Evolutionary conservation across 2,888 invertebrate genomes (phyloP).

Genomic region (Drosophila mercatorum): DNA sequence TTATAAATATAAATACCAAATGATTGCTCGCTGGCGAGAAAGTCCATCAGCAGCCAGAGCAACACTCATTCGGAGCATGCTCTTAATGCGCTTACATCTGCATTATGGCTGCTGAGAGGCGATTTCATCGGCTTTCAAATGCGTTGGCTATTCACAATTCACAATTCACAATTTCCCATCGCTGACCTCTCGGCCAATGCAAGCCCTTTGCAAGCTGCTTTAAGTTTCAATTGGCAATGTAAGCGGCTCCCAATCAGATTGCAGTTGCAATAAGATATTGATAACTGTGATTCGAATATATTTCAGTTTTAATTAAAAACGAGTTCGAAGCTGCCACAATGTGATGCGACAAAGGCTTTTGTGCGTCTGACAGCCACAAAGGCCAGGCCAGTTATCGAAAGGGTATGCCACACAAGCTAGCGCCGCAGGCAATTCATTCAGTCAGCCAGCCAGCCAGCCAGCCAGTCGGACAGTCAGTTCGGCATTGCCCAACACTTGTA

Average conservation of each 20-base stretch:
- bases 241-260: conserved; percentile 1
- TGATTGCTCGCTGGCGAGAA: too few relatives aligned
- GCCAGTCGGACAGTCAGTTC: conserved; percentile 7
- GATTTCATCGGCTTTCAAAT: neutral
- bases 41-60: neutral
- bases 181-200: neutral
- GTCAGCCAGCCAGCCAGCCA: neutral
- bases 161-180: neutral
- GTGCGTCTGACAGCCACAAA: neutral
- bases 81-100: conserved; percentile 5
- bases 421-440: conserved; percentile 2
- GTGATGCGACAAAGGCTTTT: conserved; percentile 12
- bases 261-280: neutral
- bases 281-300: neutral
- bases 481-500: conserved; percentile 53
- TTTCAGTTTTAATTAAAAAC: conserved; percentile 27
- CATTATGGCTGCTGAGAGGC: conserved; percentile 1
- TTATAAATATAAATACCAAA: neutral
- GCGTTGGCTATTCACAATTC: too few relatives aligned
- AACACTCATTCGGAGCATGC: neutral
- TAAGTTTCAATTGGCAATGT: neutral
- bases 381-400: neutral
- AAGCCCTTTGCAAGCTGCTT: conserved; percentile 1
- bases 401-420: conserved; percentile 24
- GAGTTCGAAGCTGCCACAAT: neutral